These are phyloP conservation scores for Brachyptera risi DNA, from an alignment of 2,888 invertebrate species.

Conservation along the genomic window DNA sequence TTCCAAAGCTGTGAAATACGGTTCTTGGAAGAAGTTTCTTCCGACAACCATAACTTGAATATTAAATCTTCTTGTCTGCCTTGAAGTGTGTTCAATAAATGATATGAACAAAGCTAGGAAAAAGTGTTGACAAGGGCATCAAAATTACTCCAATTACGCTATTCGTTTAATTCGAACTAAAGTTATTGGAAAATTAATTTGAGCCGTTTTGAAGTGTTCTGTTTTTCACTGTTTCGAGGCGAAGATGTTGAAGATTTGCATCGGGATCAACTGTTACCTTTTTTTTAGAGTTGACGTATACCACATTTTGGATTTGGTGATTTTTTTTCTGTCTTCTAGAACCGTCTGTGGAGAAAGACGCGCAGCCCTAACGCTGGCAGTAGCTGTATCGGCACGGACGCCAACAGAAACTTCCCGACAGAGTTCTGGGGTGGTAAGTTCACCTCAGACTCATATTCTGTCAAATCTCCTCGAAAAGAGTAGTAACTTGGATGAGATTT, in stretches of 20 bases:
- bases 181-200: no score
- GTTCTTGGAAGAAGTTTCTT: no score
- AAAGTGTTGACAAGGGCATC: no score
- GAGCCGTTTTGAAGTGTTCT: neutral
- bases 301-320: no score
- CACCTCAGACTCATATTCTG: neutral
- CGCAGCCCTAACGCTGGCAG: constrained; percentile 47
- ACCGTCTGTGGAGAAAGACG: constrained; percentile 64
- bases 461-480: neutral
- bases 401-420: constrained; percentile 62
- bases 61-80: no score
- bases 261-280: constrained; percentile 62
- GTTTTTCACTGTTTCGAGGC: no score
- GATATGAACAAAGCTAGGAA: no score
- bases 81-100: no score
- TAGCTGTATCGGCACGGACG: constrained; percentile 68
- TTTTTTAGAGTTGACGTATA: constrained; percentile 72
- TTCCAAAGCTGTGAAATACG: no score
- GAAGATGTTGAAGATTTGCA: constrained; percentile 54
- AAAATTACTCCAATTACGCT: no score
- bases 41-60: no score
- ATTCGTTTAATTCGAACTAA: no score
- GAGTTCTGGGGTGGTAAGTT: neutral
- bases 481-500: neutral
- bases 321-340: constrained; percentile 42